phyloP scores from a whole-genome alignment of 2,113 vertebrate species.

The Tragelaphus buxtoni region DNA sequence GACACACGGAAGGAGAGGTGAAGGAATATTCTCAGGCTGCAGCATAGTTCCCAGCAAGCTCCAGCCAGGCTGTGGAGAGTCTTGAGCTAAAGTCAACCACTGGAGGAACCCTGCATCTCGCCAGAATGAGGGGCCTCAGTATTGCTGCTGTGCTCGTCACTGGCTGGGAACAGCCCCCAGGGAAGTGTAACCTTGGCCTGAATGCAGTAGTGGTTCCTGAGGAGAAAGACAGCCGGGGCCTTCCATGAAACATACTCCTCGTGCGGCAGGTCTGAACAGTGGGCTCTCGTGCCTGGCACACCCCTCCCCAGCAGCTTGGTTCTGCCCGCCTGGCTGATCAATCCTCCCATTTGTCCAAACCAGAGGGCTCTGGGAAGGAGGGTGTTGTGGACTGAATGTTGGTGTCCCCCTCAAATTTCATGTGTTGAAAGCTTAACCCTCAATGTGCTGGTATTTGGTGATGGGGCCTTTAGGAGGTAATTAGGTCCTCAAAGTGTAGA shows the following conservation, averaged over 20 bases:
- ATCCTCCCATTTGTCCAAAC: background rate
- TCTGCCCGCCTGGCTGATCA: background rate
- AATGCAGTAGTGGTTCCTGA: background rate
- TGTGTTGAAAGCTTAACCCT: background rate
- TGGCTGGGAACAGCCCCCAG: background rate
- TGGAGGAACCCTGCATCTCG: background rate
- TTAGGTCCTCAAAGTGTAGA: background rate
- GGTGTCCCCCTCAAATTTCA: background rate
- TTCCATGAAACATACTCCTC: background rate
- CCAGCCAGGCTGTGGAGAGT: background rate
- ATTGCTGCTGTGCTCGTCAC: background rate
- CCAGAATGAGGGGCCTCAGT: background rate
- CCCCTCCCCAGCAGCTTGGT: background rate
- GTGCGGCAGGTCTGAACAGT: background rate
- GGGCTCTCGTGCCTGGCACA: accelerated
- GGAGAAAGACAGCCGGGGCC: background rate
- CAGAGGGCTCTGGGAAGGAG: background rate
- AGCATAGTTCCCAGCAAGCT: background rate
- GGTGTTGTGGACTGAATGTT: background rate
- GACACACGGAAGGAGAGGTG: background rate
- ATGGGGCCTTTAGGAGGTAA: background rate
- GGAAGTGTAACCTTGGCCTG: background rate
- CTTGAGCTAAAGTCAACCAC: background rate
- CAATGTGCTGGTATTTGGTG: background rate
- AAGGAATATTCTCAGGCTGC: background rate